phyloP scores from a whole-genome alignment of 2,888 invertebrate species.

The Sarcophaga variegata region DNA sequence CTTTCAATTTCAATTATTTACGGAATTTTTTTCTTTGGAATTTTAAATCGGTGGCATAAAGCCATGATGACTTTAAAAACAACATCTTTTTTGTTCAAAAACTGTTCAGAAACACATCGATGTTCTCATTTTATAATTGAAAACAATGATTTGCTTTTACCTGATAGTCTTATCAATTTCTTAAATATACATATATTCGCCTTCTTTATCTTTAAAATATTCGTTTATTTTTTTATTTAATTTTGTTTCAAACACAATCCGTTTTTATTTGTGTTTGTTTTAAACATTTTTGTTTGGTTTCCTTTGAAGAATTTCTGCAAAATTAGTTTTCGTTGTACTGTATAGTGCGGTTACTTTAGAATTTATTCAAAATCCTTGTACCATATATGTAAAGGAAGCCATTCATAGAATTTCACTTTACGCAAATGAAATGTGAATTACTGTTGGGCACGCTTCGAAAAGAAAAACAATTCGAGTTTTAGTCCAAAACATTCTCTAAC shows the following conservation, averaged over 20 bases:
- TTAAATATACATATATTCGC: no score
- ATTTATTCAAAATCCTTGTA: not conserved
- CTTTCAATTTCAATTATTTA: not conserved
- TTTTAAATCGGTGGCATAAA: not conserved
- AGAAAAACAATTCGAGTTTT: not conserved
- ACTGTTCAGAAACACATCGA: not conserved
- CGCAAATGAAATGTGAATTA: no score
- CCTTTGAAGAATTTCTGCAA: slow-evolving; percentile 20
- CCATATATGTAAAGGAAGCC: not conserved
- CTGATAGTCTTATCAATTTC: no score
- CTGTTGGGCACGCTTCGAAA: not conserved
- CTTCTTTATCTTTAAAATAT: not conserved
- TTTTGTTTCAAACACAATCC: not conserved
- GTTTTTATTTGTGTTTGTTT: slow-evolving; percentile 9
- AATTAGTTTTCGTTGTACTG: slow-evolving; percentile 44
- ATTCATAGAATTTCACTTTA: not conserved
- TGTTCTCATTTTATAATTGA: no score
- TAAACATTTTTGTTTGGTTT: slow-evolving; percentile 24
- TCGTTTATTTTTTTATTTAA: not conserved
- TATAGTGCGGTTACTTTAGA: slow-evolving; percentile 39
- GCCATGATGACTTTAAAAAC: not conserved
- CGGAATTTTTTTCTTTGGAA: not conserved
- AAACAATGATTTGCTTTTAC: no score
- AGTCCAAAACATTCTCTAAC: not conserved
- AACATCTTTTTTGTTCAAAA: not conserved